Evolutionary conservation across 2,113 vertebrate genomes (phyloP).

Genomic region (Cairina moschata): DNA sequence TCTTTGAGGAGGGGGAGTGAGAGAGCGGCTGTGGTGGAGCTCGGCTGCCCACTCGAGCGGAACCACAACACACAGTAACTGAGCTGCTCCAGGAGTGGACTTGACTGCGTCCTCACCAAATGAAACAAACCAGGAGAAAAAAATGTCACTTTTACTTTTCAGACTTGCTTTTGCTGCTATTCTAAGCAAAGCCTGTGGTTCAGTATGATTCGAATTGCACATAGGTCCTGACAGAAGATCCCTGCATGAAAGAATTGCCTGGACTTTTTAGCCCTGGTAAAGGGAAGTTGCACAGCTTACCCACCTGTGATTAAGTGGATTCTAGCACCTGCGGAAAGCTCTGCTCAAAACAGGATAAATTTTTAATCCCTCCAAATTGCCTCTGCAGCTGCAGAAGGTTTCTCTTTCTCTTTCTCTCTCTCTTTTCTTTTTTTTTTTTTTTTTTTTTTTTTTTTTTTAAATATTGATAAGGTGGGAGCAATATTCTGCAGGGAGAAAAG

Average conservation of each 20-base stretch:
- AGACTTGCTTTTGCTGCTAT: neutral
- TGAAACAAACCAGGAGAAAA: neutral
- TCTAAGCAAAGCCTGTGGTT: neutral
- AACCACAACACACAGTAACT: too few species aligned
- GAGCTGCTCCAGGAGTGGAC: neutral
- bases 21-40: too few species aligned
- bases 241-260: neutral
- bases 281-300: neutral
- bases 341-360: slow-evolving; percentile 63
- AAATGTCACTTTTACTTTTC: neutral
- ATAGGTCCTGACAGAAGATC: neutral
- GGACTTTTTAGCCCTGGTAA: neutral
- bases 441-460: neutral
- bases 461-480: slow-evolving; percentile 58
- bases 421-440: too few species aligned
- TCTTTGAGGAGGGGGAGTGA: too few species aligned
- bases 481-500: neutral
- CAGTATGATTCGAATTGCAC: neutral
- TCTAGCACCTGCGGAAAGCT: slow-evolving; percentile 47
- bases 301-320: slow-evolving; percentile 19
- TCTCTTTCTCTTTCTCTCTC: neutral
- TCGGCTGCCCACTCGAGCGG: too few species aligned
- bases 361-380: slow-evolving; percentile 69
- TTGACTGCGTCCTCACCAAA: neutral
- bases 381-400: slow-evolving; percentile 45